A percentile compares a stretch with the other conserved stretches of the same genome.
Conservation (phyloP, 2,113 vertebrate species). For the Pedionomus torquatus region DNA sequence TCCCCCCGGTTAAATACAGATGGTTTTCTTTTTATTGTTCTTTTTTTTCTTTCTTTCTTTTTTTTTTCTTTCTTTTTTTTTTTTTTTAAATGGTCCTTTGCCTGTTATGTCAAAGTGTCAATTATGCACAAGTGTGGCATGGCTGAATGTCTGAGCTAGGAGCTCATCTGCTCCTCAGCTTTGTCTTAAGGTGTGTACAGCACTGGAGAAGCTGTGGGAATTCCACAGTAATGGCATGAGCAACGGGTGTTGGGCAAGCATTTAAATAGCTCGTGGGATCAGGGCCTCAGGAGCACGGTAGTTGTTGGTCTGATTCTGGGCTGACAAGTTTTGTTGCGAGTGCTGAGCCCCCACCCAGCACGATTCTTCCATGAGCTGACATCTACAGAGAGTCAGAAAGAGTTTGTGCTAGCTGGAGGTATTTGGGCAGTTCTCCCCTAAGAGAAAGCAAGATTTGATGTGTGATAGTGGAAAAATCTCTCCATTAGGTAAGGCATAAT, state of each 20-base stretch:
- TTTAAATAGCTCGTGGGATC: neutral
- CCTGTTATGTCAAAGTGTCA: neutral
- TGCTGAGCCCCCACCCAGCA: neutral
- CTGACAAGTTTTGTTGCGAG: neutral
- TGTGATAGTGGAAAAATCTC: neutral
- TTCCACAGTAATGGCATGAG: neutral
- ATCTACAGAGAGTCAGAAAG: neutral
- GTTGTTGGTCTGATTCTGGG: neutral
- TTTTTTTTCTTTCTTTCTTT: neutral
- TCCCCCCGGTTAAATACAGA: neutral
- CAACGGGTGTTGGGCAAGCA: constrained; percentile 11
- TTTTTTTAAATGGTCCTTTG: neutral
- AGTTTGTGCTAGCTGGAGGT: neutral
- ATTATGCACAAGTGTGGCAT: neutral
- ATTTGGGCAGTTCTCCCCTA: neutral
- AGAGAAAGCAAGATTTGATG: neutral
- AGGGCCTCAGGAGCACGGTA: neutral
- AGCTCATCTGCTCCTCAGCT: neutral
- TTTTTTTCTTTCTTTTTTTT: neutral
- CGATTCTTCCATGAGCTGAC: neutral
- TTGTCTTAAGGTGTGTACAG: neutral
- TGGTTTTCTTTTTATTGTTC: neutral
- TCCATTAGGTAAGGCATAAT: neutral
- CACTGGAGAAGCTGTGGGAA: neutral
- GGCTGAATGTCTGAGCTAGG: neutral